phyloP scores from a whole-genome alignment of 2,888 invertebrate genomes.

The Pogonocherus hispidulus region DNA sequence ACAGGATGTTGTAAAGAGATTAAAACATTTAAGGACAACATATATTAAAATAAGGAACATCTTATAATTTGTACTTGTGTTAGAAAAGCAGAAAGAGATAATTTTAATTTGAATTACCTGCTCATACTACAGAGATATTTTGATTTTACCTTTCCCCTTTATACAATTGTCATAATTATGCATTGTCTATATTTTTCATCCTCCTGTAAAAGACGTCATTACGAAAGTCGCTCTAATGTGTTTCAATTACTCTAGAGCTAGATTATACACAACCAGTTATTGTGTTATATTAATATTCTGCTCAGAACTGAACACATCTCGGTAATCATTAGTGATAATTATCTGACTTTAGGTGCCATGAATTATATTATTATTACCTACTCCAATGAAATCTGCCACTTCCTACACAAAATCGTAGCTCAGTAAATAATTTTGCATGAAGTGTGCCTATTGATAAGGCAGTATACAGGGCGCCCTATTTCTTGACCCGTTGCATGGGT shows the following conservation, averaged over 20 bases:
- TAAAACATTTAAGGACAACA: too few species aligned
- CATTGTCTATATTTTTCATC: neutral
- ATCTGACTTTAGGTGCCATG: constrained; percentile 43
- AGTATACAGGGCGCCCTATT: too few species aligned
- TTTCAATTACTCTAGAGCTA: neutral
- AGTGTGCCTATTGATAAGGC: neutral
- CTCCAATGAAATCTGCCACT: constrained; percentile 25
- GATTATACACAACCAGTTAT: constrained; percentile 27
- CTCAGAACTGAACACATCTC: constrained; percentile 42
- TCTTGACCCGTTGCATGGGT: too few species aligned
- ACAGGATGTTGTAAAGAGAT: too few species aligned
- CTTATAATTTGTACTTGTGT: too few species aligned
- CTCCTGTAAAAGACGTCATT: neutral
- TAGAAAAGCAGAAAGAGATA: neutral
- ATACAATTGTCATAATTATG: neutral
- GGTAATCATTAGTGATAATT: constrained; percentile 44
- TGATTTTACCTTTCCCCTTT: neutral
- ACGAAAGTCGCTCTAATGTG: neutral
- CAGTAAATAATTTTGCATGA: neutral
- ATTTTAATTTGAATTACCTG: neutral
- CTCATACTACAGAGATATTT: neutral
- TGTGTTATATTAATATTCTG: constrained; percentile 44
- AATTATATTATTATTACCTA: constrained; percentile 42
- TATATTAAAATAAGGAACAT: too few species aligned
- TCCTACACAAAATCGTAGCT: constrained; percentile 8